Conservation (phyloP, 2,797 vertebrate species). For the Clamator glandarius region DNA sequence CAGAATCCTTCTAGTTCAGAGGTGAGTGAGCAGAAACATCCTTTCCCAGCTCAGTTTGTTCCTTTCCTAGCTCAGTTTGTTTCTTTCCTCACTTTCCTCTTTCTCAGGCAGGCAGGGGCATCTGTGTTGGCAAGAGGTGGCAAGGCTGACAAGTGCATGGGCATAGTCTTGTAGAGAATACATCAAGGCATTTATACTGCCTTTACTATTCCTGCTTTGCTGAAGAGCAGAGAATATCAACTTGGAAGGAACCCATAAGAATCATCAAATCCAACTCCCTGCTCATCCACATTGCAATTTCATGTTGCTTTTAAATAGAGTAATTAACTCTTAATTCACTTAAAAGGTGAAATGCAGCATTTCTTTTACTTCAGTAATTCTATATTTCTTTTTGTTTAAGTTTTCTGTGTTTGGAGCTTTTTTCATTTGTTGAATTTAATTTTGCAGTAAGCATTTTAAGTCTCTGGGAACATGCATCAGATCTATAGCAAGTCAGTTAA, state of each 20-base stretch:
- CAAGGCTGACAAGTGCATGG: not conserved
- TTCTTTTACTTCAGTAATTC: not conserved
- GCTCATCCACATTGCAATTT: not conserved
- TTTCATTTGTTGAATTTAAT: not conserved
- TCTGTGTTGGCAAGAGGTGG: rapidly evolving
- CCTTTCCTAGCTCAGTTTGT: not conserved
- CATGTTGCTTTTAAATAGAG: not conserved
- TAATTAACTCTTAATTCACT: not conserved
- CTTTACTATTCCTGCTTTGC: not conserved
- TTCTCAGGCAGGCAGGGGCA: too few relatives aligned
- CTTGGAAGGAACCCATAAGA: too few relatives aligned
- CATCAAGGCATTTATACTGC: not conserved
- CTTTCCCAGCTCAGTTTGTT: not conserved
- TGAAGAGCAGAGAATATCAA: not conserved
- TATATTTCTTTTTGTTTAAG: not conserved
- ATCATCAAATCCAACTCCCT: too few relatives aligned
- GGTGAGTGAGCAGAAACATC: not conserved
- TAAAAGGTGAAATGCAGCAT: not conserved
- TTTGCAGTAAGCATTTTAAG: not conserved
- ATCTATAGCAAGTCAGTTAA: not conserved
- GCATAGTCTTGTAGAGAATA: not conserved
- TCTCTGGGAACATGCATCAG: not conserved
- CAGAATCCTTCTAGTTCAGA: not conserved
- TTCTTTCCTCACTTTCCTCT: rapidly evolving
- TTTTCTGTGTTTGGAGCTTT: not conserved